Conservation (phyloP, 2,113 vertebrate genomes). For the Tetrax tetrax region DNA sequence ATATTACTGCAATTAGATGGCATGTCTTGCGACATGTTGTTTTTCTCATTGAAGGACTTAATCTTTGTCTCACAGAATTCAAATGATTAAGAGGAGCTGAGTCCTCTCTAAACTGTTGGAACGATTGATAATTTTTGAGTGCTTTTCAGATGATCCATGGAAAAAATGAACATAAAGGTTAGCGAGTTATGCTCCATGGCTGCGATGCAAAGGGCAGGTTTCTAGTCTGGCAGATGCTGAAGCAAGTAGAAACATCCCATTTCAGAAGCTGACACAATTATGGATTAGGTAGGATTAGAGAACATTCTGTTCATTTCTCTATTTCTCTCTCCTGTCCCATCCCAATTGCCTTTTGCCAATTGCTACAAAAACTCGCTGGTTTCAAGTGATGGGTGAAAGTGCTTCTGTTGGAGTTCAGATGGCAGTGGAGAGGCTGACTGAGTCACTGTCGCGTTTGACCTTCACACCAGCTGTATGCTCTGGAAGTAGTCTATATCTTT, state of each 20-base stretch:
- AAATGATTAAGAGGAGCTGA: not conserved
- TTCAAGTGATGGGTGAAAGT: not conserved
- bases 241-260: slow-evolving; percentile 11
- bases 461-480: not conserved
- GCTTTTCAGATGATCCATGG: slow-evolving; percentile 42
- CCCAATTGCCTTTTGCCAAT: not conserved
- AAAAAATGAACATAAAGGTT: slow-evolving; percentile 57
- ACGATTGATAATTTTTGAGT: slow-evolving; percentile 13
- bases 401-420: not conserved
- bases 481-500: not conserved
- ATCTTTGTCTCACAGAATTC: not conserved
- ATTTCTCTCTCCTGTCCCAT: not conserved
- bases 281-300: slow-evolving; percentile 30
- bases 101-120: not conserved
- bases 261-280: slow-evolving; percentile 37
- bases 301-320: not conserved
- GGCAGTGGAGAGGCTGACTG: not conserved
- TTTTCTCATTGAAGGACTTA: slow-evolving; percentile 6
- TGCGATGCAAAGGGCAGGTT: slow-evolving; percentile 54
- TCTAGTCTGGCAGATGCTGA: slow-evolving; percentile 35
- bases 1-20: not conserved
- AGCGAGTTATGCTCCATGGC: not conserved
- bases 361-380: not conserved
- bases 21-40: not conserved
- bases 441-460: not conserved